Base-by-base conservation (phyloP, 2,888 invertebrate genomes). In the Nephrotoma appendiculata region DNA sequence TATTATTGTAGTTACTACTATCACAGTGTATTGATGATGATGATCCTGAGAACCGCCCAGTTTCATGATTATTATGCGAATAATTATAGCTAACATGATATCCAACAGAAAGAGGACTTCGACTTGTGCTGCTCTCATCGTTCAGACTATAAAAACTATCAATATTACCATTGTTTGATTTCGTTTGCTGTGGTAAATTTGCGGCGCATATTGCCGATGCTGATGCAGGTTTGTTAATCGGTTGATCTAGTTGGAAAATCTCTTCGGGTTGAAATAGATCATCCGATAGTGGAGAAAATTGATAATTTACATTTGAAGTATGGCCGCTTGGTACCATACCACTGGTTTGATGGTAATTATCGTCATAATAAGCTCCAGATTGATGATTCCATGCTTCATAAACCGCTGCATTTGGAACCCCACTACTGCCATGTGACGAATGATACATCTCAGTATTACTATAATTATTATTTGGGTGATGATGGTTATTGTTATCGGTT, bases 231-330 rank as follows among this genome's bases (percentile, higher is more conserved):
- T 71, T 71, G n/a, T 52, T 41, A 31, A 95, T 92, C 0, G 95
- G 95, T 89, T 95, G 95, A 89, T 95, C 95, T 87, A 95, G 91
- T 90, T 95, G 95, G 91, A 96, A 96, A 88, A 96, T 95, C 90
- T 96, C 95, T 89, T 95, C 95, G 0, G 96, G 95, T 83, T 87
- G 87, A 42, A 86, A 86, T 42, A 86, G 42, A 52, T 86, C 86
- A 15, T 44, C 86, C n/a, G 41, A 52, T 41, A 57, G n/a, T 57
- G 86, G 86, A 1, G 86, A 86, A 15, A 86, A 86, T 41, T 86
- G 86, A 52, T 86, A 86, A 52, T 44, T 41, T n/a, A 43, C 42
- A 84, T 84, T 84, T 7, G 41, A n/a, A 6, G 83, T 41, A 42
- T 42, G 41, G 2, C 41, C 43, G 42, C 15, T 42, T 42, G 41